Evolutionary conservation across 64 coral and sea anemone species (phyloP).

Genomic region (Anthopleura sola): DNA sequence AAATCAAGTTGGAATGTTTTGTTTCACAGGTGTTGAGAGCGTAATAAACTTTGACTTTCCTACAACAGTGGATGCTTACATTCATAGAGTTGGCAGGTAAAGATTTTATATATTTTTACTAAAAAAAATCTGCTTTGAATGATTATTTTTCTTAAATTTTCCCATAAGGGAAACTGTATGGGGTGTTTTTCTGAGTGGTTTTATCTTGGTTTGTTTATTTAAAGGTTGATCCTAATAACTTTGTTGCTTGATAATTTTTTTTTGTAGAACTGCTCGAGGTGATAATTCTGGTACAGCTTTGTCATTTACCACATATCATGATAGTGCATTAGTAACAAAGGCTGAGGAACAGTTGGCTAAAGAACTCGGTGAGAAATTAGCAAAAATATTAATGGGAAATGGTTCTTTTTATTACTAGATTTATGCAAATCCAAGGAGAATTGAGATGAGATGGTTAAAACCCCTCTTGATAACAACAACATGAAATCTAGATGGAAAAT

Average conservation of each 20-base stretch:
- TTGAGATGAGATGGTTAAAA: no score
- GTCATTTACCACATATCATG: conserved; percentile 77
- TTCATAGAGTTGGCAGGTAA: conserved; percentile 99
- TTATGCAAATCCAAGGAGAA: not conserved
- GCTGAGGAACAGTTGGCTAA: conserved; percentile 53
- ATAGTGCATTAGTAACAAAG: conserved; percentile 40
- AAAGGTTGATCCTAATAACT: not conserved
- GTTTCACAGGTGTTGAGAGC: conserved; percentile 89
- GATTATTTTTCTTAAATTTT: not conserved
- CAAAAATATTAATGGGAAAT: not conserved
- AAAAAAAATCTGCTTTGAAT: no score
- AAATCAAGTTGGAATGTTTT: not conserved
- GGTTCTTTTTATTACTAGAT: not conserved
- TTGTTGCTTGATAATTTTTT: not conserved
- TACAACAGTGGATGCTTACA: conserved; percentile 82
- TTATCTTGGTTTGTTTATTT: not conserved
- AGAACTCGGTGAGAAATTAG: conserved; percentile 37
- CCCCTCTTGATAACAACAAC: no score
- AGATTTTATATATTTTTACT: not conserved
- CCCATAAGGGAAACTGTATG: not conserved
- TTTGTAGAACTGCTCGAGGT: conserved; percentile 79
- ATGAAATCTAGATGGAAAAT: no score
- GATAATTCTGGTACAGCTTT: conserved; percentile 88
- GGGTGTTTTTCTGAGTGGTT: no score
- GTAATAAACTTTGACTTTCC: conserved; percentile 99